phyloP scores from a whole-genome alignment of 1,140 invertebrate genomes.

The Anastrepha obliqua region DNA sequence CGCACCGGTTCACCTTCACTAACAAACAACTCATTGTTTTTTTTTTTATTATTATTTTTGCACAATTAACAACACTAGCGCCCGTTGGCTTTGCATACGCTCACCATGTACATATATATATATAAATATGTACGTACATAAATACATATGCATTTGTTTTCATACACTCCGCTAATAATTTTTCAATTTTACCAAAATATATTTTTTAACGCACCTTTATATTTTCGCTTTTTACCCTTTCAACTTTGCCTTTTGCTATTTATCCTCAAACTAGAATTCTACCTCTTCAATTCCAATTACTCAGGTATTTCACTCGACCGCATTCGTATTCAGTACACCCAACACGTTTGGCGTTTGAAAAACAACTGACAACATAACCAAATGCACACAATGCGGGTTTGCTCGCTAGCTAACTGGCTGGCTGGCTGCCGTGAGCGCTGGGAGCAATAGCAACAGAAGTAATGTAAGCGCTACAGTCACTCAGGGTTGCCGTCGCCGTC shows the following conservation, averaged over 20 bases:
- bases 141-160: neutral
- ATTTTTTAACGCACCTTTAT: neutral
- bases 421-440: neutral
- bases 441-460: neutral
- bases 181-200: neutral
- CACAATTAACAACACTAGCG: neutral
- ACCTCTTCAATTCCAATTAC: neutral
- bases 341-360: slow-evolving; percentile 49
- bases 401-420: neutral
- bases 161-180: neutral
- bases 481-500: neutral
- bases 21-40: neutral
- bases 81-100: slow-evolving; percentile 1
- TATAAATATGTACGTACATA: neutral
- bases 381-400: slow-evolving; percentile 1
- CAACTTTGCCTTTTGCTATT: neutral
- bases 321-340: neutral
- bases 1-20: slow-evolving; percentile 40
- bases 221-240: neutral
- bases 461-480: neutral
- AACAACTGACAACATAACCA: slow-evolving; percentile 39
- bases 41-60: slow-evolving; percentile 9
- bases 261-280: neutral
- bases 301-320: neutral
- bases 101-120: neutral